Conservation (phyloP, 2,113 vertebrate species). For the Tragelaphus scriptus region DNA sequence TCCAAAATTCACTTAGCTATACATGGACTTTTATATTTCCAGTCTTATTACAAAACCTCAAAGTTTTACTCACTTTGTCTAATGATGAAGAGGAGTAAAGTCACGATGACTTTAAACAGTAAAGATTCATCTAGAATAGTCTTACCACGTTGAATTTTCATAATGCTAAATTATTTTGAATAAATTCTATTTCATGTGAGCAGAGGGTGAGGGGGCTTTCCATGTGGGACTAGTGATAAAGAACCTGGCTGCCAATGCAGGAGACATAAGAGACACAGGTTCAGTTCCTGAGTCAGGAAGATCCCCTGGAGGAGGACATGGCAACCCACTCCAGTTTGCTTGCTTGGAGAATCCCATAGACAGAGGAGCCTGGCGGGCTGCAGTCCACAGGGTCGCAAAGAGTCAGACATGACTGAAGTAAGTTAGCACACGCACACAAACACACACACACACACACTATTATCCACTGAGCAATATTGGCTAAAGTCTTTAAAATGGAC, state of each 20-base stretch:
- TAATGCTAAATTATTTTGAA: background rate
- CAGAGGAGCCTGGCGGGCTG: background rate
- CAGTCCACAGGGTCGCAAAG: background rate
- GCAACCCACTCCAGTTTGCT: background rate
- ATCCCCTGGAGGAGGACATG: background rate
- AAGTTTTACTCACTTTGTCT: background rate
- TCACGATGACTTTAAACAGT: background rate
- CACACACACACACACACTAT: background rate
- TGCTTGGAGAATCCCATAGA: background rate
- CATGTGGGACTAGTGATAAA: background rate
- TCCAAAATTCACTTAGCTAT: background rate
- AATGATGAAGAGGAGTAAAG: background rate
- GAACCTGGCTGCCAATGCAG: background rate
- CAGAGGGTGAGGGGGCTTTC: background rate
- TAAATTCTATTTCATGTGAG: background rate
- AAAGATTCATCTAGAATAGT: background rate
- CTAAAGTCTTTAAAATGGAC: background rate
- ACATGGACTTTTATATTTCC: background rate
- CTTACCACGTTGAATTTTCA: background rate
- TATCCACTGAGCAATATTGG: background rate
- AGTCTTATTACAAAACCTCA: background rate
- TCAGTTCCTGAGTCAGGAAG: background rate
- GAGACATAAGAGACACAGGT: background rate
- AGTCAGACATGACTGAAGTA: background rate
- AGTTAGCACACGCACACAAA: fast-evolving